Conservation (phyloP, 2,113 vertebrate species). For the Dipodomys spectabilis region DNA sequence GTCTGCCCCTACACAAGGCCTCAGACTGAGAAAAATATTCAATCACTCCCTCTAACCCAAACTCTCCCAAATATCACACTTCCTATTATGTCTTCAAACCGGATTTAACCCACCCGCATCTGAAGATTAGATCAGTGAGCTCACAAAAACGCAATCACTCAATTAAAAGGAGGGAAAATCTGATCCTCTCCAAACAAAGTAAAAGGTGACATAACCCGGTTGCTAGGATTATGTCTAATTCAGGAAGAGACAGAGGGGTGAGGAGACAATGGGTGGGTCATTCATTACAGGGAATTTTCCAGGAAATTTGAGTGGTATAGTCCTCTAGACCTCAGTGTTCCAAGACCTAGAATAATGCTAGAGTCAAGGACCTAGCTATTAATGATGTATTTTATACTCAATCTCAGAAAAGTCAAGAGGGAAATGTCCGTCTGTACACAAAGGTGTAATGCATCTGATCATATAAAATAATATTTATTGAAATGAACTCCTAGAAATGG, state of each 20-base stretch:
- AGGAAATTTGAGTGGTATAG: conserved; percentile 77
- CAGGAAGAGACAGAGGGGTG: conserved; percentile 81
- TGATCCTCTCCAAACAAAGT: conserved; percentile 86
- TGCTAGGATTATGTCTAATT: conserved; percentile 78
- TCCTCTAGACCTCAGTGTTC: conserved; percentile 47
- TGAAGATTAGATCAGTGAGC: conserved; percentile 85
- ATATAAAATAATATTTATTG: no score
- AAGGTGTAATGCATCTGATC: no score
- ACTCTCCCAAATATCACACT: conserved; percentile 80
- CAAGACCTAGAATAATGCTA: background rate
- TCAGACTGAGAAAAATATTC: conserved; percentile 59
- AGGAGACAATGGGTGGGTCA: conserved; percentile 73
- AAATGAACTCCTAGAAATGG: no score
- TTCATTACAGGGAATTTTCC: conserved; percentile 72
- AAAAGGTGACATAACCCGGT: conserved; percentile 81
- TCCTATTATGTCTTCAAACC: conserved; percentile 88
- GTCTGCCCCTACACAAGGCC: conserved; percentile 55
- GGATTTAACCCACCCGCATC: conserved; percentile 79
- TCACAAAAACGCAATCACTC: conserved; percentile 79
- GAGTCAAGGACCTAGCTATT: background rate
- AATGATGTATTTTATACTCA: background rate
- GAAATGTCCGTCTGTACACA: background rate
- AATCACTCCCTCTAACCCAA: conserved; percentile 82
- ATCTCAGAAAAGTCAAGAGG: background rate
- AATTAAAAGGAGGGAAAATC: conserved; percentile 83